Conservation (phyloP, 2,888 invertebrate species). For the Artemia sinica region DNA sequence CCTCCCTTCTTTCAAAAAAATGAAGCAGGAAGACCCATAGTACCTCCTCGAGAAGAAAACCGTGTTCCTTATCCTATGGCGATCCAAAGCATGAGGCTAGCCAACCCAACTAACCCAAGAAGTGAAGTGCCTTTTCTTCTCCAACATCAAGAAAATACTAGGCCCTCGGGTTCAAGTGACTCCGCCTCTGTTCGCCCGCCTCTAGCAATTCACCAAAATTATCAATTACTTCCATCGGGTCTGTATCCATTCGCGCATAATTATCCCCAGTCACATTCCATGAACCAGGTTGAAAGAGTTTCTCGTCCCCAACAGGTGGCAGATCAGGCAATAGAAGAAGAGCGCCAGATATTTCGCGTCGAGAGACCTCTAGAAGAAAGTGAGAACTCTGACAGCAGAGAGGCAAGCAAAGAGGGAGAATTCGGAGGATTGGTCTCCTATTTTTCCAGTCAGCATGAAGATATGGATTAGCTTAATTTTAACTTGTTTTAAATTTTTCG, state of each 20-base stretch:
- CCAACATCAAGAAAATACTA: not conserved
- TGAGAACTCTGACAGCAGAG: not conserved
- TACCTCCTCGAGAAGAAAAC: not conserved
- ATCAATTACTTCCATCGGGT: not conserved
- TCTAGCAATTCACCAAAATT: not conserved
- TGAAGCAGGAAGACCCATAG: not conserved
- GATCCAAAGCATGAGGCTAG: not conserved
- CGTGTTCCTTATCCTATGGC: not conserved
- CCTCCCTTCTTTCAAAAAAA: slow-evolving; percentile 5
- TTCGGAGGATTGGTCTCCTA: slow-evolving; percentile 80
- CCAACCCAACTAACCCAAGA: not conserved
- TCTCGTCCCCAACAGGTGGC: slow-evolving; percentile 9
- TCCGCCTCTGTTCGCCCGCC: not conserved
- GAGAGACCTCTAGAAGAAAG: not conserved
- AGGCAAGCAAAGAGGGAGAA: slow-evolving; percentile 38
- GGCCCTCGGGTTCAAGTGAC: not conserved
- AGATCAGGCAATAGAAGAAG: not conserved
- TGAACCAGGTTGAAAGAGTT: slow-evolving; percentile 1
- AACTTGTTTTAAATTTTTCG: slow-evolving; percentile 7
- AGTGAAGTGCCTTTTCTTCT: not conserved
- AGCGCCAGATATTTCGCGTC: slow-evolving; percentile 5
- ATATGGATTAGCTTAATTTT: slow-evolving; percentile 30
- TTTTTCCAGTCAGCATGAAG: slow-evolving; percentile 73
- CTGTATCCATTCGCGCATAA: not conserved
- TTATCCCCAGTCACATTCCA: not conserved